These are phyloP conservation scores for Cryptops parisi DNA, from an alignment of 2,888 invertebrate species.

Conservation along the genomic window DNA sequence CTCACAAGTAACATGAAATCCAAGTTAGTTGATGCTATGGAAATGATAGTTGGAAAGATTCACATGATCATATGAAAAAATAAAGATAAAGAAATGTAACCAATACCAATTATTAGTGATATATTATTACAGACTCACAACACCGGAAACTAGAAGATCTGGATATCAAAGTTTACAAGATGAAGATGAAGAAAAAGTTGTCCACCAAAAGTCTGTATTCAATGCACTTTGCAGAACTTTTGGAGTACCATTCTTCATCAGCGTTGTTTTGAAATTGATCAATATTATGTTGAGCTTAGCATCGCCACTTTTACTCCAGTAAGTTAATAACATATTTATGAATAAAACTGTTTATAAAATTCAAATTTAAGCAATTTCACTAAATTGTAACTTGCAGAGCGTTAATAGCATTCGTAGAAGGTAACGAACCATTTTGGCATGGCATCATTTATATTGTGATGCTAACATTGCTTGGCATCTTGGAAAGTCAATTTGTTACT, in stretches of 20 bases:
- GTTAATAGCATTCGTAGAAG: conserved; percentile 20
- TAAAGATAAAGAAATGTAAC: too few species aligned
- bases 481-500: conserved; percentile 33
- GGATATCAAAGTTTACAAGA: too few species aligned
- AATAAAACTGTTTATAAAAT: background rate
- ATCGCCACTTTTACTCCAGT: background rate
- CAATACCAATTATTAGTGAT: too few species aligned
- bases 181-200: too few species aligned
- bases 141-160: too few species aligned
- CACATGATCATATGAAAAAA: too few species aligned
- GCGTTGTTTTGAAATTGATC: conserved; percentile 8
- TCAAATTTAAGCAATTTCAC: too few species aligned
- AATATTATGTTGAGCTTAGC: conserved; percentile 5
- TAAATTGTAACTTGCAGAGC: conserved; percentile 9
- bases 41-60: too few species aligned
- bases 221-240: conserved; percentile 10
- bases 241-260: conserved; percentile 7
- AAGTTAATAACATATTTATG: conserved; percentile 3
- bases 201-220: too few species aligned
- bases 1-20: too few species aligned
- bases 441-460: conserved; percentile 33
- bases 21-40: too few species aligned
- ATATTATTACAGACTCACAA: too few species aligned
- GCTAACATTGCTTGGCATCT: conserved; percentile 32
- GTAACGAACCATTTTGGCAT: conserved; percentile 27